phyloP scores from a whole-genome alignment of 2,113 vertebrate species.

The Alectura lathami region DNA sequence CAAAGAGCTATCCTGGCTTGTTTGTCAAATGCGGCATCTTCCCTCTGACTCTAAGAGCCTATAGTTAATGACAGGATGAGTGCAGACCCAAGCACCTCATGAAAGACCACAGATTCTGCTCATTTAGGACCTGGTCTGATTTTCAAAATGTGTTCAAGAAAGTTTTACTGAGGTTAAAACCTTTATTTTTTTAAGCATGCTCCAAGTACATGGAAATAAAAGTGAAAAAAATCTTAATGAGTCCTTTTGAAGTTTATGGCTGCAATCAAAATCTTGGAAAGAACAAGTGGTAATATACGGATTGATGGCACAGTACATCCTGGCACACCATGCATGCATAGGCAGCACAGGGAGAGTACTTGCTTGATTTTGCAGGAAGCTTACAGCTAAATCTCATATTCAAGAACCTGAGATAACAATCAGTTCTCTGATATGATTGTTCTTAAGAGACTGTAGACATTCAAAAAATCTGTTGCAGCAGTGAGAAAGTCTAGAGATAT shows the following conservation, averaged over 20 bases:
- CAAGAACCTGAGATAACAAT: constrained; percentile 15
- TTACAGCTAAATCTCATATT: not conserved
- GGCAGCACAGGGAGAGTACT: not conserved
- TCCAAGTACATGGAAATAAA: constrained; percentile 34
- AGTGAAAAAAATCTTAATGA: constrained; percentile 59
- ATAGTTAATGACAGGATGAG: not conserved
- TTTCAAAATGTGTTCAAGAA: constrained; percentile 3
- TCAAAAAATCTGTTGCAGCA: not conserved
- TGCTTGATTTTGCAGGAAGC: constrained; percentile 3
- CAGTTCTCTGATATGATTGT: not conserved
- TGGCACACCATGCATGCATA: not conserved
- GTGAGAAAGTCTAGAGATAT: not conserved
- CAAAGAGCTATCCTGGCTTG: not conserved
- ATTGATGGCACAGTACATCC: constrained; percentile 7
- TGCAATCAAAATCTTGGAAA: constrained; percentile 66
- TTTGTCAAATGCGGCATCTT: not conserved
- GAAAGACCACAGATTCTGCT: not conserved
- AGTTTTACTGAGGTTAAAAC: constrained; percentile 48
- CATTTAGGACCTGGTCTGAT: constrained; percentile 26
- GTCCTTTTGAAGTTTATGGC: constrained; percentile 62
- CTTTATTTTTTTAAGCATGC: constrained; percentile 44
- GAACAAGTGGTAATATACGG: constrained; percentile 33
- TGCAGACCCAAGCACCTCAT: not conserved
- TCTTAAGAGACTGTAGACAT: not conserved
- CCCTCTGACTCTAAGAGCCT: not conserved